Evolutionary conservation across 2,113 vertebrate species (phyloP).

Genomic region (Ictalurus punctatus): DNA sequence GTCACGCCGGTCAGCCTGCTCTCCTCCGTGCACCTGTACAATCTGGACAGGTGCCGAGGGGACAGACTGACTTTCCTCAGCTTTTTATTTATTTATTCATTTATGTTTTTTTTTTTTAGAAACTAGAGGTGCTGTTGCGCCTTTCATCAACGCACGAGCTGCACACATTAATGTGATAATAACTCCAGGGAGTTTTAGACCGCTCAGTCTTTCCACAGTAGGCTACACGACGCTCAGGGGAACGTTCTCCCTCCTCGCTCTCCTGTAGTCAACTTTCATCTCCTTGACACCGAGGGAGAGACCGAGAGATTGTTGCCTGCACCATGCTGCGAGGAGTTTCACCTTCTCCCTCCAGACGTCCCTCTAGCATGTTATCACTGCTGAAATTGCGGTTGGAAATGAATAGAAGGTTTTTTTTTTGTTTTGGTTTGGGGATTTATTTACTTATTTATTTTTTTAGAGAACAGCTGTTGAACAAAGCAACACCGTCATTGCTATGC

Average conservation of each 20-base stretch:
- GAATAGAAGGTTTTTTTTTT: too few relatives aligned
- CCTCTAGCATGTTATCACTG: neutral
- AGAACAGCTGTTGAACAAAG: too few relatives aligned
- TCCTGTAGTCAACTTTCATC: neutral
- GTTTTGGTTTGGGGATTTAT: too few relatives aligned
- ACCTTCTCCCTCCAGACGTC: neutral
- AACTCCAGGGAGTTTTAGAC: neutral
- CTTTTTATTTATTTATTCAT: neutral
- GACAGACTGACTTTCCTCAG: neutral
- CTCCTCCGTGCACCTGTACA: neutral
- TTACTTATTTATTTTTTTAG: too few relatives aligned
- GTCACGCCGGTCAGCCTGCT: neutral
- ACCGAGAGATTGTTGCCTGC: neutral
- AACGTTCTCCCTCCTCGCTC: neutral
- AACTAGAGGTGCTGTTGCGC: neutral
- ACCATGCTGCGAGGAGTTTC: neutral
- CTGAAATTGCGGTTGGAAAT: neutral
- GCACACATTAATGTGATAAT: neutral
- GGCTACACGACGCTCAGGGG: neutral
- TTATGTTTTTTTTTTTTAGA: neutral
- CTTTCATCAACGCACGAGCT: neutral
- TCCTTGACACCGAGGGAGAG: neutral
- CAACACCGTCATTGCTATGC: too few relatives aligned
- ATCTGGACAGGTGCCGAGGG: neutral
- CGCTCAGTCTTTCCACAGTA: neutral